Conservation (phyloP, 2,113 vertebrate species). For the Mustela nigripes region DNA sequence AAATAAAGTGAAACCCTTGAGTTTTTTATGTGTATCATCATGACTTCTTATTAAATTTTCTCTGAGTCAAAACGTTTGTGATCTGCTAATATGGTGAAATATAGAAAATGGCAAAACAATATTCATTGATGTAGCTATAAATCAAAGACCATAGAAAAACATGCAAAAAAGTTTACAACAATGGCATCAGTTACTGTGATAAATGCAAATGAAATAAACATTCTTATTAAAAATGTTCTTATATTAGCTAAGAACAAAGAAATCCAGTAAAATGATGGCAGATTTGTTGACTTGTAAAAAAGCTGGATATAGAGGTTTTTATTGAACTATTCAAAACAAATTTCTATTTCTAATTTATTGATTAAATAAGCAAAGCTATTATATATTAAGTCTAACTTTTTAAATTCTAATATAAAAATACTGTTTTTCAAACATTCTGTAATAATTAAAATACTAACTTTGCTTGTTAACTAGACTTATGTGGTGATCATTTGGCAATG, state of each 20-base stretch:
- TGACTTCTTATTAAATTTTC: neutral
- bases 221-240: neutral
- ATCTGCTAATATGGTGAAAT: neutral
- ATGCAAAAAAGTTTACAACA: neutral
- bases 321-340: neutral
- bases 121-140: neutral
- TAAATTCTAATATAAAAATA: slow-evolving; percentile 25
- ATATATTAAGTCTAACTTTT: neutral
- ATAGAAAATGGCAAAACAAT: neutral
- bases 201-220: neutral
- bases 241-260: neutral
- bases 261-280: neutral
- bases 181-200: neutral
- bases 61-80: neutral
- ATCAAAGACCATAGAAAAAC: neutral
- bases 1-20: neutral
- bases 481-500: neutral
- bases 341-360: neutral
- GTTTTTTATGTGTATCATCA: neutral
- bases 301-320: neutral
- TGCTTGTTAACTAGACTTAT: neutral
- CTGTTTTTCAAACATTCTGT: neutral
- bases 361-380: neutral
- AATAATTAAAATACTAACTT: slow-evolving; percentile 1
- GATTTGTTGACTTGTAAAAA: neutral